A percentile compares a stretch with the other conserved stretches of the same genome.
phyloP scores from a whole-genome alignment of 2,113 vertebrate species.

The Microcebus tavaratra region DNA sequence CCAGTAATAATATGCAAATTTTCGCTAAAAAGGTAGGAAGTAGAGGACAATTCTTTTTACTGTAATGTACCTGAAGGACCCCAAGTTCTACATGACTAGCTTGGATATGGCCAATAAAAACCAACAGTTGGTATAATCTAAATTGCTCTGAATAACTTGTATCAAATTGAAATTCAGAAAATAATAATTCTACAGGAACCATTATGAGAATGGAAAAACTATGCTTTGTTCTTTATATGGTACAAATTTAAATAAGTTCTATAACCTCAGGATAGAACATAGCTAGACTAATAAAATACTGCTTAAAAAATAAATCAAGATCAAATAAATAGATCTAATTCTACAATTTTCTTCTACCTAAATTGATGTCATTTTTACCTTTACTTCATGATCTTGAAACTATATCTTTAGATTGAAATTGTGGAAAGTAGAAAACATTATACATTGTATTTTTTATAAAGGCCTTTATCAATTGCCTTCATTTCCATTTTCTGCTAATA shows the following conservation, averaged over 20 bases:
- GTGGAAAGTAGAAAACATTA: background rate
- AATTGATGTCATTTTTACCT: background rate
- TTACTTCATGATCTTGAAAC: background rate
- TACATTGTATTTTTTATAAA: background rate
- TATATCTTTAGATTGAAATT: background rate
- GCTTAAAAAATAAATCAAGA: background rate
- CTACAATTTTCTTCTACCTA: background rate
- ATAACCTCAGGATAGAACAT: background rate
- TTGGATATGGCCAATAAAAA: background rate
- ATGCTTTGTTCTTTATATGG: background rate
- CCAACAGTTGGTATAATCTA: background rate
- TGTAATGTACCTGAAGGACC: background rate
- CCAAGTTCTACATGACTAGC: background rate
- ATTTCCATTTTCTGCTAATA: slow-evolving; percentile 32
- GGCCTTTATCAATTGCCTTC: background rate
- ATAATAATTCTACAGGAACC: background rate
- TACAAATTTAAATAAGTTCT: background rate
- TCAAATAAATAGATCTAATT: background rate
- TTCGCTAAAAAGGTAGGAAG: background rate
- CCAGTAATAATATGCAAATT: slow-evolving; percentile 41
- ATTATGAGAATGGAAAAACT: background rate
- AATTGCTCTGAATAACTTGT: slow-evolving; percentile 14
- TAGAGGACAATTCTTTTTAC: background rate
- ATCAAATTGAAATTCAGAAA: background rate
- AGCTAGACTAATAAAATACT: background rate